Evolutionary conservation across 2,113 vertebrate species (phyloP), one percentile per base, ranked within the genome.

Genomic region (Pleuronectes platessa): DNA sequence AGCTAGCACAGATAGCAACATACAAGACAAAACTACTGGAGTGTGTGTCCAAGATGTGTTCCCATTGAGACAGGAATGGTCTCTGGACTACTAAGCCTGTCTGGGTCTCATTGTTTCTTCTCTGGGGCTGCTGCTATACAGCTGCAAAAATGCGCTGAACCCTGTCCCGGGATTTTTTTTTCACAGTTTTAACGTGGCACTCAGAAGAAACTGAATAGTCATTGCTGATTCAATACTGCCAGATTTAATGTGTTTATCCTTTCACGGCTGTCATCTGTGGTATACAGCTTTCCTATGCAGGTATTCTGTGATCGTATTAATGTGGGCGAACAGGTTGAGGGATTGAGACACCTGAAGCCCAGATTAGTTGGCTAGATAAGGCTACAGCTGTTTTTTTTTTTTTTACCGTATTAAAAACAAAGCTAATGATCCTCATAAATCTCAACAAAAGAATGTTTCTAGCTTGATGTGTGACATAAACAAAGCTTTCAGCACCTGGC

Each of bases 1-100:
- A 83, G 87, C 84, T 67, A 83, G 85, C 79, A 61, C 81, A 90
- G 89, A 93, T 91, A 93, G 86, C 84, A 89, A 90, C 84, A 87
- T 86, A 86, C 83, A 84, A 89, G 87, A 89, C 92, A 93, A 93
- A 94, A 94, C 92, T 92, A 92, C 88, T 90, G 86, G 82, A 82
- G 81, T 84, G 79, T 71, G 81, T 70, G 87, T 90, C 91, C 84
- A 92, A 93, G 92, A 90, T 53, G 67, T 84, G 84, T 86, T 86
- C 86, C 91, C 87, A 89, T 86, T 84, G 85, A 91, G 86, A 85
- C 71, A 56, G 70, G 81, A 87, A 90, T 73, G 82, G 79, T 86
- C 85, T 89, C 86, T 90, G 88, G 89, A 87, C 76, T 74, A 40
- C 88, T 90, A 86, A 91, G 83, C 82, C 88, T 27, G 76, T 85